Base-by-base conservation (phyloP, 2,888 invertebrate genomes). In the Hypomecis punctinalis region DNA sequence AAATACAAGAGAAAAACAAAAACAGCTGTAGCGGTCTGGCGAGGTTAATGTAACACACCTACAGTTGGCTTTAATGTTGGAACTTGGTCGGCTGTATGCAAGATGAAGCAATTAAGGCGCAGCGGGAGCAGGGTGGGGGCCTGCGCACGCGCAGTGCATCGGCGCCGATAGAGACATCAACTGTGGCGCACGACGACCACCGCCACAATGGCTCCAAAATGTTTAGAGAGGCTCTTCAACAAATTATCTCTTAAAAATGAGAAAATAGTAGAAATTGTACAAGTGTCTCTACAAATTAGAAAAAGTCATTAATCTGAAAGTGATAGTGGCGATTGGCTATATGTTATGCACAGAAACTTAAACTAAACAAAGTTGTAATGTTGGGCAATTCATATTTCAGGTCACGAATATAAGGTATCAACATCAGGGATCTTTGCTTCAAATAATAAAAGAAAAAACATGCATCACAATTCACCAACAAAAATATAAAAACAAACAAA, bases 21-120 rank as follows among this genome's bases (percentile, higher is more conserved):
- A 86, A 82, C 83, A 83, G 82, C 83, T 85, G 84, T 82, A 78
- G 74, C 73, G 74, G 75, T 73, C 76, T 61, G 75, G 76, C 75
- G 77, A 84, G 82, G 82, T 85, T 83, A 83, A 83, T 80, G 81
- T 78, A 80, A 83, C 74, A 75, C 76, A 79, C 81, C 82, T 79
- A 78, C 74, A 75, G 75, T 76, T 76, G 76, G 76, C 74, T 72
- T 83, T 86, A 86, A 88, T 83, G 84, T 85, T 83, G 82, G 84
- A 83, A 84, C 83, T 86, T 84, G 83, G 85, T 82, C 81, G 83
- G 85, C 77, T 81, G 86, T 86, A 89, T 88, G 84, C 86, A 85
- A 91, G 91, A 92, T 92, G 91, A 92, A 92, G 93, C 89, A 91
- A 93, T 93, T 93, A 93, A 90, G 90, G 85, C 87, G 70, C 88